These are phyloP conservation scores for Deilephila porcellus DNA, from an alignment of 2,888 invertebrate species.

Conservation along the genomic window DNA sequence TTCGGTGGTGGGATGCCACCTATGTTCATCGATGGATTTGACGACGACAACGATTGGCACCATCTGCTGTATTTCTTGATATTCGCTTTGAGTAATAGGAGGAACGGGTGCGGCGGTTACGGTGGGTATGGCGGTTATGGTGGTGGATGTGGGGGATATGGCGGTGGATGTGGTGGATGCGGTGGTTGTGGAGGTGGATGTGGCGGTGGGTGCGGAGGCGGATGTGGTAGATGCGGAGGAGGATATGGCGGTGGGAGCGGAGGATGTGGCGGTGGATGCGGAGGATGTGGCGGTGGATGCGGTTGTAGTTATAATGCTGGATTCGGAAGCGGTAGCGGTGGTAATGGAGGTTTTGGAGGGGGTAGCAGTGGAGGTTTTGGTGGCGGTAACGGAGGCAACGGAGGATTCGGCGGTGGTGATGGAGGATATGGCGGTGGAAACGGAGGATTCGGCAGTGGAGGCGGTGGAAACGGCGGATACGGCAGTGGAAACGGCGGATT, in stretches of 20 bases:
- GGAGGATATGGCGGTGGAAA: slow-evolving; percentile 56
- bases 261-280: slow-evolving; percentile 27
- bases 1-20: slow-evolving; percentile 50
- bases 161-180: slow-evolving; percentile 34
- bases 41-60: slow-evolving; percentile 49
- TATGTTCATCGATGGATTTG: slow-evolving; percentile 49
- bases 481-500: slow-evolving; percentile 51
- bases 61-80: slow-evolving; percentile 60
- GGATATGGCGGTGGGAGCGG: slow-evolving; percentile 42
- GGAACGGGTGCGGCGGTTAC: slow-evolving; percentile 38
- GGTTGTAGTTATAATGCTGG: slow-evolving; percentile 37
- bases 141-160: slow-evolving; percentile 38
- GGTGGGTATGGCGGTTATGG: slow-evolving; percentile 39
- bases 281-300: neutral
- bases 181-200: slow-evolving; percentile 36
- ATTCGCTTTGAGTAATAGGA: slow-evolving; percentile 57
- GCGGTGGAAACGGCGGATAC: slow-evolving; percentile 36
- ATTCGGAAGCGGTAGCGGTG: slow-evolving; percentile 41
- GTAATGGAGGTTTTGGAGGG: slow-evolving; percentile 42
- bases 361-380: slow-evolving; percentile 44
- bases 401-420: slow-evolving; percentile 42
- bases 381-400: slow-evolving; percentile 40
- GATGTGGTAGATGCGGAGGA: slow-evolving; percentile 36
- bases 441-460: slow-evolving; percentile 40
- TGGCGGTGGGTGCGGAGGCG: slow-evolving; percentile 38